Evolutionary conservation across 37 sponge, comb jelly and placozoan genomes (phyloP), one percentile per base, ranked within the genome.

Genomic region (Amphimedon queenslandica): DNA sequence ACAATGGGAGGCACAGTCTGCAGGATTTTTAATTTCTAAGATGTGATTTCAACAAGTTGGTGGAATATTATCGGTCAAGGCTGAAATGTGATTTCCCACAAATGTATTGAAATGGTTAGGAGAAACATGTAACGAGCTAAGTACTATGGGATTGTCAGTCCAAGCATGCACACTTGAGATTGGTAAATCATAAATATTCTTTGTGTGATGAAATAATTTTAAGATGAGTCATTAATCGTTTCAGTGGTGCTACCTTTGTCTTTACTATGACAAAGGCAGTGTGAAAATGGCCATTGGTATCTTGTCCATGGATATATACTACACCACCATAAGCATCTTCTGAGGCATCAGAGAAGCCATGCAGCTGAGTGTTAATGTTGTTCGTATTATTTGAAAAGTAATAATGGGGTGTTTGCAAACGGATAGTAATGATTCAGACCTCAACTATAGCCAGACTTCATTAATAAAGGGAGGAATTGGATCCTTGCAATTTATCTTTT

Each of bases 141-240:
- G 28, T 13, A 77, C 77, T 31, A 72, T 55, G 38, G 55, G 55
- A 55, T 71, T 79, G 67, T 79, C 80, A 21, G 80, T 66, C 73
- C 73, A 80, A 1, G 74, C 73, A 64, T 66, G 40, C 24, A 72
- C 74, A 64, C 47, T 36, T 6, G 55, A n/a, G 58, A 63, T 42
- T 23, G 73, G 65, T 11, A 64, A 36, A 8, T 65, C 24, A 30
- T 66, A 41, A n/a, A 65, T 40, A 24, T 23, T 4, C 34, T 3
- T 36, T 28, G 72, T 18, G 58, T 28, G 28, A 28, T 63, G 32
- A 16, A 63, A 28, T 6, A n/a, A 10, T 16, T n/a, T 63, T 16
- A 25, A 6, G 28, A 63, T 16, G 64, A n/a, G 21, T n/a, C 8
- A 25, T 21, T 16, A 30, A 10, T 25, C 32, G 10, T 25, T 63